Base-by-base conservation (phyloP, 2,113 vertebrate species). In the Abramis brama region DNA sequence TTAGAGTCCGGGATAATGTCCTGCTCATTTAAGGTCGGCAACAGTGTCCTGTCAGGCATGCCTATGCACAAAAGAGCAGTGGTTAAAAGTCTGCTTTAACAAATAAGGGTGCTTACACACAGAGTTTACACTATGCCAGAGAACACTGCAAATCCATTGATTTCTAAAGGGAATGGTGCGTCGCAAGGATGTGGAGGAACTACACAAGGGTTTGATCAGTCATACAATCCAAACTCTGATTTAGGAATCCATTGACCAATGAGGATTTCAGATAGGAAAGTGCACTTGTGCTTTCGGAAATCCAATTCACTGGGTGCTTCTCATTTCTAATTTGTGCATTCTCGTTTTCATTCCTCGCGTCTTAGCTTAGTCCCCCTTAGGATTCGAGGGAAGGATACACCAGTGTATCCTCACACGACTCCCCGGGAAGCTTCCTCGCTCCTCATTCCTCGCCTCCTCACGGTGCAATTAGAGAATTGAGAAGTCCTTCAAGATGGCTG, bases 1-100 rank as follows among this genome's bases (percentile, higher is more conserved):
- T 6, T 77, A n/a, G 89, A 91, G 76, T 96, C 95, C 55, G 88
- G 93, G 66, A 93, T 92, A 76, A 90, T n/a, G 6, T 89, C 85
- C 82, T 94, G 93, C 47, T 95, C 91, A 0, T 90, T 92, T 86
- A 77, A 45, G 39, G 88, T 90, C 45, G 92, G 87, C 2, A 94
- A 86, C 77, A 95, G 86, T 21, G 77, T 90, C 1, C 93, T 91
- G 91, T 85, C 95, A 64, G 89, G 91, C 89, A 90, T 91, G 89
- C 94, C 97, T 97, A 91, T 17, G 90, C 52, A 86, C 15, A 87
- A 59, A 86, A 15, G 36, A 75, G 39, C 5, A 12, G 25, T 76
- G 25, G 10, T 82, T 52, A 78, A 52, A 43, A 45, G 59, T 27
- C 27, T 52, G 75, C 25, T 77, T 52, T 17, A 13, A 50, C 43